Base-by-base conservation (phyloP, 1,140 invertebrate genomes). In the Anagrus nilaparvatae region DNA sequence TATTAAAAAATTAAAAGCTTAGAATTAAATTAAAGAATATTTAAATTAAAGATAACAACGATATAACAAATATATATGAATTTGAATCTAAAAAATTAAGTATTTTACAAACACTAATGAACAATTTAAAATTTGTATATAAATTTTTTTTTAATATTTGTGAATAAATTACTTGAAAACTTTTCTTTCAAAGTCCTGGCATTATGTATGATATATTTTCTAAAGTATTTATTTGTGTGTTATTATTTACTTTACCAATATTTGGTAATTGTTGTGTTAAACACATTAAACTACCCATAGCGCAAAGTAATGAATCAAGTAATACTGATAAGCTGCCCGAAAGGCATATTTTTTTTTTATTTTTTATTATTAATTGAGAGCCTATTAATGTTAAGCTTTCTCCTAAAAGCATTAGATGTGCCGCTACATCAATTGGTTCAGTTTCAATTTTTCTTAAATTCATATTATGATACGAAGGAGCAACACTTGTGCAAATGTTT, bases 361-460 rank as follows among this genome's bases (percentile, higher is more conserved):
- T 27, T 14, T 27, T 16, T 12, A 21, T 21, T 23, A 27, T 38
- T 16, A 44, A 9, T 33, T 27, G 28, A 25, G 29, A n/a, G n/a
- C 43, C 43, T 39, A 44, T 44, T 13, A 44, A 21, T 6, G 39
- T 39, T n/a, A 44, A 27, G 28, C 43, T 44, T 44, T 44, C 43
- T 21, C 36, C 43, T 33, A 44, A 21, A 21, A 44, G 34, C 30
- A 19, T 44, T 12, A 44, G 35, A 39, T 44, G 19, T 12, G 43
- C 43, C 20, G 43, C 43, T 25, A 44, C 23, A 44, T 44, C 36
- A 21, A 44, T 44, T 16, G 43, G 36, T 34, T 44, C 32, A 9
- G 34, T 28, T 28, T 44, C 13, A 19, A 44, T 39, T 21, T 1
- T 27, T 33, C 36, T 32, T 28, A 33, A 33, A 21, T 12, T 39